Evolutionary conservation across 1,140 invertebrate genomes (phyloP).

Genomic region (Cataglyphis hispanica): DNA sequence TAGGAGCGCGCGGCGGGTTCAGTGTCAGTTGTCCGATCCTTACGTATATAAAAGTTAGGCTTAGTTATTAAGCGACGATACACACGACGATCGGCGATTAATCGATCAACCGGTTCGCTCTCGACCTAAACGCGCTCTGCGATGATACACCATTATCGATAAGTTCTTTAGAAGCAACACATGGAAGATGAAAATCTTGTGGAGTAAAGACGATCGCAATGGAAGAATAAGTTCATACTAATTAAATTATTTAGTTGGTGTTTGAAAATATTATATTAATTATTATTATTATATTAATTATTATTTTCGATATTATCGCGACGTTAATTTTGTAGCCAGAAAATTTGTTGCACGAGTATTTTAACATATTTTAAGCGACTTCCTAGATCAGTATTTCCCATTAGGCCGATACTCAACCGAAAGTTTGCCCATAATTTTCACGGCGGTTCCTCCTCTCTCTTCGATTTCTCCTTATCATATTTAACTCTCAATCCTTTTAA

Average conservation of each 20-base stretch:
- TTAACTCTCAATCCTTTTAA: slow-evolving; percentile 64
- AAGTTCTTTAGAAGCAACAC: background rate
- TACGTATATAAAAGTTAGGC: slow-evolving; percentile 60
- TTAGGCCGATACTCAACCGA: slow-evolving; percentile 23
- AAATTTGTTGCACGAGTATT: background rate
- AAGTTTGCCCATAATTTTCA: slow-evolving; percentile 52
- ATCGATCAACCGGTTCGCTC: slow-evolving; percentile 25
- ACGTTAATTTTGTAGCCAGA: slow-evolving; percentile 8
- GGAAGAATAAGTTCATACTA: background rate
- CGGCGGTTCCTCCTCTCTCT: background rate
- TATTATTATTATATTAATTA: background rate
- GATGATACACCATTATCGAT: background rate
- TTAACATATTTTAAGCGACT: slow-evolving; percentile 34
- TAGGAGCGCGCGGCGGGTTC: slow-evolving; percentile 37
- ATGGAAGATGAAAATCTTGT: slow-evolving; percentile 21
- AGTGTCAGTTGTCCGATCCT: slow-evolving; percentile 75
- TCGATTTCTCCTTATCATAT: slow-evolving; percentile 65
- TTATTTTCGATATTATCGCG: background rate
- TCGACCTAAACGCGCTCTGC: slow-evolving; percentile 8
- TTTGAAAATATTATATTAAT: background rate
- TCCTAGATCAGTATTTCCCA: slow-evolving; percentile 35
- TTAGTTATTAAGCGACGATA: slow-evolving; percentile 58
- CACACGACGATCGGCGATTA: background rate
- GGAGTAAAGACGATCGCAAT: slow-evolving; percentile 12
- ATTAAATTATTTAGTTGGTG: slow-evolving; percentile 9